A percentile compares a stretch with the other conserved stretches of the same genome.
phyloP scores from a whole-genome alignment of 2,797 vertebrate genomes.

The Neosalanx taihuensis region DNA sequence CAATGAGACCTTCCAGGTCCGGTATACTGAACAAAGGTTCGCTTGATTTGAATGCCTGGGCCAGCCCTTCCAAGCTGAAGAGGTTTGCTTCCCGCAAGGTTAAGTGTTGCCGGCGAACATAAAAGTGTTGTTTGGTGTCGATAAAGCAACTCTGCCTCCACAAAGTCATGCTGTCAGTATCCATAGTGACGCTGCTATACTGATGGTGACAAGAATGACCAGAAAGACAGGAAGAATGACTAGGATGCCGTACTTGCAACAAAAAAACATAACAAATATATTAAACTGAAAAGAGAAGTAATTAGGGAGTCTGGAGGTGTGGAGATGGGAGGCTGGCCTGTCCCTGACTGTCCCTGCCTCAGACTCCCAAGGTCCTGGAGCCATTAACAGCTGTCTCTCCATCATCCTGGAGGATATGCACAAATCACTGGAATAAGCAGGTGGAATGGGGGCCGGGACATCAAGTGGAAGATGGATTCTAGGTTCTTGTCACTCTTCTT shows the following conservation, averaged over 20 bases:
- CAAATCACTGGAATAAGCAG: not conserved
- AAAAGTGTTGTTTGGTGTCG: not conserved
- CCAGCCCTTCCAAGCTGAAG: not conserved
- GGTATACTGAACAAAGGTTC: constrained; percentile 8
- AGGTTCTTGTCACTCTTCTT: not conserved
- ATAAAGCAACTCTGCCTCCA: not conserved
- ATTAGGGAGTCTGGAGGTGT: not conserved
- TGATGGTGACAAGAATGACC: not conserved
- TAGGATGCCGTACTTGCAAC: not conserved
- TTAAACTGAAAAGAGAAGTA: not conserved
- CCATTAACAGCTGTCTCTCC: not conserved
- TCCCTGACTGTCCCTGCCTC: not conserved
- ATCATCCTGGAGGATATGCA: not conserved
- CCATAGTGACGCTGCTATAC: not conserved
- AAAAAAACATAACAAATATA: not conserved
- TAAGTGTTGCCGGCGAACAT: not conserved
- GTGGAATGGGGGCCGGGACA: not conserved
- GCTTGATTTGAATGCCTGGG: constrained; percentile 6
- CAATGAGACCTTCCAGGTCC: constrained; percentile 3
- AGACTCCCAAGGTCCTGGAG: not conserved
- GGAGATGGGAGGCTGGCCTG: not conserved
- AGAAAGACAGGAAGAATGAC: not conserved
- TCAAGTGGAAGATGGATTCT: not conserved
- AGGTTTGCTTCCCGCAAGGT: not conserved
- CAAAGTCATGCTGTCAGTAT: not conserved